Percentiles rank a stretch among this genome's conserved stretches.
Evolutionary conservation across 2,113 vertebrate species (phyloP).

Genomic region (Megaceryle torquata): DNA sequence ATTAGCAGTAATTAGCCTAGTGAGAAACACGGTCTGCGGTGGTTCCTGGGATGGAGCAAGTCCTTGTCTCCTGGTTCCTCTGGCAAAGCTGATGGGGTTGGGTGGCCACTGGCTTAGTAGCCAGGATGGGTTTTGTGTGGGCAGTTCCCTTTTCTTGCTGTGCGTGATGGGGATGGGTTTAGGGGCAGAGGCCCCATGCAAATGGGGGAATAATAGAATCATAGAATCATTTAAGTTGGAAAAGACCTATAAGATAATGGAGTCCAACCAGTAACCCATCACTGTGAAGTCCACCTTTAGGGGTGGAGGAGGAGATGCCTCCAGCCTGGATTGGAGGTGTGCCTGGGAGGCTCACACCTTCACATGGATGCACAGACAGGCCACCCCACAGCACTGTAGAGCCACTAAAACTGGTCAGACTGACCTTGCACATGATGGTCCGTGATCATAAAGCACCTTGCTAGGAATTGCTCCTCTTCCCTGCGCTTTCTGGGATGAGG

Average conservation of each 20-base stretch:
- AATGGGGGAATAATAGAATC: not conserved
- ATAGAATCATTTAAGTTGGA: not conserved
- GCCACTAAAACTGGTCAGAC: not conserved
- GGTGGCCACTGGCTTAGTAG: too few species aligned
- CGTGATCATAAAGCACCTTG: too few species aligned
- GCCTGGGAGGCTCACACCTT: accelerated
- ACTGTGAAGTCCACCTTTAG: not conserved
- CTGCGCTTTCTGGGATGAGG: not conserved
- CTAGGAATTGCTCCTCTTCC: not conserved
- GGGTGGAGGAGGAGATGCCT: not conserved
- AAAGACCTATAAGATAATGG: not conserved
- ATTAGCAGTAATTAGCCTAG: slow-evolving; percentile 24
- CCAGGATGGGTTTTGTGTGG: not conserved
- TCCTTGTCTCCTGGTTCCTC: accelerated
- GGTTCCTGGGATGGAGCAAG: not conserved
- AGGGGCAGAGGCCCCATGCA: not conserved
- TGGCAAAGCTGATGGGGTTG: not conserved
- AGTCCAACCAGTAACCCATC: not conserved
- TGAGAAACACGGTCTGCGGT: accelerated
- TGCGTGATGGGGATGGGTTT: accelerated
- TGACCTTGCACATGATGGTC: not conserved
- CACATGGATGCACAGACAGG: accelerated
- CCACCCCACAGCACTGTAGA: not conserved
- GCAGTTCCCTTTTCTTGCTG: not conserved
- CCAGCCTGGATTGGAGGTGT: not conserved